These are phyloP conservation scores for Parotocinclus haroldoi DNA, from an alignment of 2,797 vertebrate species.

Conservation along the genomic window DNA sequence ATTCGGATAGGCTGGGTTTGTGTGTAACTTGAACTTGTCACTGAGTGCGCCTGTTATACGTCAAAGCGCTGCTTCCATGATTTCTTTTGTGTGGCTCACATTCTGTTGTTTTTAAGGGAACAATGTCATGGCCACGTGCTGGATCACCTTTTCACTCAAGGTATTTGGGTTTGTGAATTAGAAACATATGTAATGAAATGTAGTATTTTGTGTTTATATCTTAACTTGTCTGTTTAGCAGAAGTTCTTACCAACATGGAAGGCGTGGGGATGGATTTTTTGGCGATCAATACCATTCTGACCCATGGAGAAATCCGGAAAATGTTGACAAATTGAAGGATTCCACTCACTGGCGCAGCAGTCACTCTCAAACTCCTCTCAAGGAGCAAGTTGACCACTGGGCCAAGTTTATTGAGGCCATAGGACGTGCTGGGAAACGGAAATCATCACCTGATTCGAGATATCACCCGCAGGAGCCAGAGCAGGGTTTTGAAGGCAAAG, in stretches of 20 bases:
- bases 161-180: constrained; percentile 46
- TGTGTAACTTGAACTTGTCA: no score
- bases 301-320: constrained; percentile 38
- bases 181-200: background rate
- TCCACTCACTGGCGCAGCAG: constrained; percentile 29
- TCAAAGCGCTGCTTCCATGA: no score
- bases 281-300: constrained; percentile 34
- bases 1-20: no score
- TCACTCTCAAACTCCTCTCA: constrained; percentile 37
- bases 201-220: background rate
- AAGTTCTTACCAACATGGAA: constrained; percentile 32
- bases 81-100: constrained; percentile 2
- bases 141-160: constrained; percentile 62
- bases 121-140: constrained; percentile 68
- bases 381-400: constrained; percentile 48
- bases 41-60: no score
- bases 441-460: constrained; percentile 21
- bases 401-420: constrained; percentile 50
- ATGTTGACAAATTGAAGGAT: constrained; percentile 20
- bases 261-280: constrained; percentile 34
- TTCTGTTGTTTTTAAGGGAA: constrained; percentile 52
- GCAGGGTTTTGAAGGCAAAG: constrained; percentile 47
- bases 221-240: constrained; percentile 20
- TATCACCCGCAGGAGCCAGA: constrained; percentile 49
- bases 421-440: constrained; percentile 51